A percentile compares a stretch with the other conserved stretches of the same genome.
Evolutionary conservation across 2,113 vertebrate genomes (phyloP).

Genomic region (Mungos mungo): DNA sequence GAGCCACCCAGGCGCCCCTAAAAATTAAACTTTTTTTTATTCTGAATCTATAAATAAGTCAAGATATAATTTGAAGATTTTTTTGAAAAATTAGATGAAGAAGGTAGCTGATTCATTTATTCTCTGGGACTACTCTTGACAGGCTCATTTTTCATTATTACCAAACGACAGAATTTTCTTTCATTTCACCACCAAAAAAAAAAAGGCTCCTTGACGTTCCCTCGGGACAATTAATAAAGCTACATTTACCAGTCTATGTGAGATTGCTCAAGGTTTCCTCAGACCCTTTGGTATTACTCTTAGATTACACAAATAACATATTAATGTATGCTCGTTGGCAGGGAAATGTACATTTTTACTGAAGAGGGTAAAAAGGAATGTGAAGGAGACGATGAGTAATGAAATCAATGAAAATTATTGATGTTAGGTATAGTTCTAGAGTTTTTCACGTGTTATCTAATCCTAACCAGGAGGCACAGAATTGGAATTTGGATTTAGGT

Average conservation of each 20-base stretch:
- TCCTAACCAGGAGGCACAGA: background rate
- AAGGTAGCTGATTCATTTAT: background rate
- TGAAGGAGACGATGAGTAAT: background rate
- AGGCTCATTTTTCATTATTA: slow-evolving; percentile 40
- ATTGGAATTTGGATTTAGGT: slow-evolving; percentile 16
- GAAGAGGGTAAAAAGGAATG: background rate
- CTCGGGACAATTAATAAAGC: slow-evolving; percentile 6
- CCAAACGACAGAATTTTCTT: background rate
- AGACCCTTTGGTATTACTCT: background rate
- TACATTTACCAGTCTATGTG: background rate
- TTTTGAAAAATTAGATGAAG: background rate
- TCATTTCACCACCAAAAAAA: background rate
- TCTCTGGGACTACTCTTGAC: background rate
- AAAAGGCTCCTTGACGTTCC: background rate
- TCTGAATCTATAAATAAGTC: slow-evolving; percentile 13
- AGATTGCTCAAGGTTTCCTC: background rate
- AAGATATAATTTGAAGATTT: slow-evolving; percentile 3
- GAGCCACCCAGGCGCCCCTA: too few species aligned
- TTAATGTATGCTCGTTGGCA: background rate
- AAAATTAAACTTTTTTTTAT: background rate
- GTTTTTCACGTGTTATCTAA: background rate
- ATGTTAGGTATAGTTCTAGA: slow-evolving; percentile 1
- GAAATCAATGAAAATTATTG: slow-evolving; percentile 10
- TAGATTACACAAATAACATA: background rate
- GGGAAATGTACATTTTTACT: background rate